Evolutionary conservation across 2,797 vertebrate genomes (phyloP), one percentile per base, ranked within the genome.

Genomic region (Vultur gryphus): DNA sequence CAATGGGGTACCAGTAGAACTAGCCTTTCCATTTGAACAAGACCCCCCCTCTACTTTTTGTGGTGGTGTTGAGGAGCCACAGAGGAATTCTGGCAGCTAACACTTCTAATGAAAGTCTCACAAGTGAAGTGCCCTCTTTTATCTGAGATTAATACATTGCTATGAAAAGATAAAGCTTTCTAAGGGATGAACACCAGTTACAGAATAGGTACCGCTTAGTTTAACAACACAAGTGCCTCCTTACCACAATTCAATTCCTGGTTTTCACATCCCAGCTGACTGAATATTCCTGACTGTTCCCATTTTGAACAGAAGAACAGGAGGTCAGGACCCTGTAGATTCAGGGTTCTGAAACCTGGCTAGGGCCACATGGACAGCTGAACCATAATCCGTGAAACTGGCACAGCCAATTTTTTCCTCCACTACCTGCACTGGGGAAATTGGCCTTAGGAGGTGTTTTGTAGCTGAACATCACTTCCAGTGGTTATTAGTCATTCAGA

Each of bases 11-110:
- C 6, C 13, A 64, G 29, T 17, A 51, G 6, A 77, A 41, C 8
- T 25, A 44, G 5, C 8, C 16, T 44, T 43, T 37, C 20, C 7
- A 16, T 41, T 81, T 49, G 13, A 81, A 62, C 29, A 83, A 52
- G 9, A 35, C 1, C 2, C 1, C 0, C 2, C 2, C 9, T 9
- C 20, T 66, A 20, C 21, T 48, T 72, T 81, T 35, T 58, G 24
- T 39, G 18, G 6, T 17, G 9, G 2, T 65, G 19, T 16, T 66
- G 26, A 71, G 11, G 10, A 75, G 6, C 3, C 8, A 35, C 33
- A n/a, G 37, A 57, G 12, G 19, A 84, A 35, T 55, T 77, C 25
- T 51, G 43, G 19, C 31, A 72, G 41, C 13, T 46, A 61, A 64
- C 3, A 31, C 3, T 41, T 51, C 29, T 39, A 58, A 20, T 54